Percentiles rank a stretch among this genome's conserved stretches.
Evolutionary conservation across 35 echinoderm and acorn worm genomes (phyloP).

Genomic region (Amphiura filiformis): DNA sequence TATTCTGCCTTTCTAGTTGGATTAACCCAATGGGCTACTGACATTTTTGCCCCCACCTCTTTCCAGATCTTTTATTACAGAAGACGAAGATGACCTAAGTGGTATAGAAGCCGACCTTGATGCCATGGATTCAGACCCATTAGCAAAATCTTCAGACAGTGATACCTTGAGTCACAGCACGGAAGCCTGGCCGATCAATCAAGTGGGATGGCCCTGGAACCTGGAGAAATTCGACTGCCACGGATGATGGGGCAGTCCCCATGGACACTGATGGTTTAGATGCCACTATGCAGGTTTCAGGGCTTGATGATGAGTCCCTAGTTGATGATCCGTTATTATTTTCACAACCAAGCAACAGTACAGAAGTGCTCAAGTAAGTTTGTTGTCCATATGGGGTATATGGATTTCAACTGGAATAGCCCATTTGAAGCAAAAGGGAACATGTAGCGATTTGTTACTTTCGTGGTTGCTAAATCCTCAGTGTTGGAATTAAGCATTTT

Average conservation of each 20-base stretch:
- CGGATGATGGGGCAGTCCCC: neutral
- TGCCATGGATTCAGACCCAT: neutral
- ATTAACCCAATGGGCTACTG: too few relatives aligned
- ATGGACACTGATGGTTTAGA: neutral
- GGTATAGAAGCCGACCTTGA: neutral
- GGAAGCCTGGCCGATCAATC: neutral
- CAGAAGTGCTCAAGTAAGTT: neutral
- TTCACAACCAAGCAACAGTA: neutral
- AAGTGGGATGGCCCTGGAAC: neutral
- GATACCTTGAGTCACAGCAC: neutral
- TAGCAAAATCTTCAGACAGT: slow-evolving; percentile 2
- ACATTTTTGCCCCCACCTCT: neutral
- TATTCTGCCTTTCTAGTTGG: too few relatives aligned
- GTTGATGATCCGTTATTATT: neutral
- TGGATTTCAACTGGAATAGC: too few relatives aligned
- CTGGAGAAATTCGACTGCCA: neutral
- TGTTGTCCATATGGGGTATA: too few relatives aligned
- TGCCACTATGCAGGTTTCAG: neutral
- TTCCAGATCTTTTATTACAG: neutral
- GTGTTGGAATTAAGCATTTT: too few relatives aligned
- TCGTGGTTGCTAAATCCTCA: too few relatives aligned
- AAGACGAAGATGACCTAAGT: neutral
- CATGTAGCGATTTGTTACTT: too few relatives aligned
- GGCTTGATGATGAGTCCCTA: neutral
- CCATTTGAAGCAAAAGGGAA: too few relatives aligned